These are phyloP conservation scores for Antitype chi DNA, from an alignment of 2,888 invertebrate species.

Conservation along the genomic window DNA sequence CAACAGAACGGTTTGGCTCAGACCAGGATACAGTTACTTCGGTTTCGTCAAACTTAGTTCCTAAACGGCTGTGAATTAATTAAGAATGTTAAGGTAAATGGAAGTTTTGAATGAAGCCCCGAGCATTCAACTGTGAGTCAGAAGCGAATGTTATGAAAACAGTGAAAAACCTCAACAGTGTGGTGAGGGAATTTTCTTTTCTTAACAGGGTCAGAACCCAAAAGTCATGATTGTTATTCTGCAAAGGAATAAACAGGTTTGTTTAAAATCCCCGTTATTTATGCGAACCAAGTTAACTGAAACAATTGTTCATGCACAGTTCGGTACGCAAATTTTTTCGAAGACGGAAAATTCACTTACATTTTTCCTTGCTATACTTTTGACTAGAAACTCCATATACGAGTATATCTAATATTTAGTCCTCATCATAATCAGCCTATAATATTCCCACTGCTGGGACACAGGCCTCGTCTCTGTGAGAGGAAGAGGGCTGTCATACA, in stretches of 20 bases:
- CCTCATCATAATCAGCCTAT: too few relatives aligned
- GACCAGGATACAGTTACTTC: conserved; percentile 83
- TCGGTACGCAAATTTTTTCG: background rate
- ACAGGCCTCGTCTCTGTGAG: too few relatives aligned
- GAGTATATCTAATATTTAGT: background rate
- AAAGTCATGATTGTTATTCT: conserved; percentile 9
- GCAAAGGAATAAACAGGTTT: conserved; percentile 22
- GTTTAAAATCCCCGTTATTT: conserved; percentile 20
- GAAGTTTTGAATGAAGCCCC: conserved; percentile 47
- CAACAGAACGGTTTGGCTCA: conserved; percentile 82
- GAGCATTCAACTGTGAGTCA: conserved; percentile 57
- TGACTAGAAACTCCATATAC: background rate
- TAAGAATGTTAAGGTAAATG: conserved; percentile 50
- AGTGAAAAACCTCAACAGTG: conserved; percentile 35
- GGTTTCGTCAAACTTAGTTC: conserved; percentile 87
- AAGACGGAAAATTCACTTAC: background rate
- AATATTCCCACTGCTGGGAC: too few relatives aligned
- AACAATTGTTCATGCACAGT: background rate
- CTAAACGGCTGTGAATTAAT: conserved; percentile 81
- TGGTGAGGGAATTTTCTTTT: conserved; percentile 30
- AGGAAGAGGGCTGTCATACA: too few relatives aligned
- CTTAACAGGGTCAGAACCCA: conserved; percentile 23
- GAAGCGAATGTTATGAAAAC: conserved; percentile 37
- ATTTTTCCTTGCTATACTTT: background rate
- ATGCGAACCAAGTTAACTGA: background rate